Evolutionary conservation across 2,797 vertebrate genomes (phyloP), one percentile per base, ranked within the genome.

Genomic region (Odontamblyopus lacepedii): DNA sequence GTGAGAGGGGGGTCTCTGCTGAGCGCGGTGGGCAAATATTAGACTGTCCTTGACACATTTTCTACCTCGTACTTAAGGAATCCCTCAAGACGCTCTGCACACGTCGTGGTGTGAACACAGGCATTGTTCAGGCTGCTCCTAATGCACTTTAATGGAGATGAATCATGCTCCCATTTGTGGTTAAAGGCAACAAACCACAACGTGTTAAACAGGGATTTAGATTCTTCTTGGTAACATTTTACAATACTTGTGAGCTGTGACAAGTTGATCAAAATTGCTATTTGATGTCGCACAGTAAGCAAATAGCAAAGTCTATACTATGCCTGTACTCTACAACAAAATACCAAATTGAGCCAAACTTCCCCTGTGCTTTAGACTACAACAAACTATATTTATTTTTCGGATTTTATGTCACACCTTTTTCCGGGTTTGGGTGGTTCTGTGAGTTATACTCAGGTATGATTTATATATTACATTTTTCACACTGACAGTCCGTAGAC

Each of bases 11-110:
- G 41, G 44, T 66, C 64, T 16, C 64, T 6, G 29, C 15, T 66
- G 64, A 48, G 41, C 62, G 11, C 35, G 35, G 13, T 48, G 44
- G 62, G 63, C 44, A 51, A 51, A 50, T 66, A 51, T 66, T 50
- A 66, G 44, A 66, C 44, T 16, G 64, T 30, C 64, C 64, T 66
- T 66, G 64, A 66, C 64, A 66, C 64, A 66, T 50, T 66, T 65
- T 66, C 6, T 4, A 50, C 51, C 15, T 50, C 27, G 64, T 66
- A 51, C 44, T 66, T 66, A 50, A 51, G 26, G 41, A 66, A 50
- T 66, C 64, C 64, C 64, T 29, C 64, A 27, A 29, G 64, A 51
- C 44, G 4, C n/a, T 16, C 7, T 2, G 63, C 63, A 26, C 38
- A 64, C 23, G 13, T 1, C 51, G 2, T 8, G 2, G 62, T 44